Base-by-base conservation (phyloP, 2,113 vertebrate species). In the Eptesicus fuscus region DNA sequence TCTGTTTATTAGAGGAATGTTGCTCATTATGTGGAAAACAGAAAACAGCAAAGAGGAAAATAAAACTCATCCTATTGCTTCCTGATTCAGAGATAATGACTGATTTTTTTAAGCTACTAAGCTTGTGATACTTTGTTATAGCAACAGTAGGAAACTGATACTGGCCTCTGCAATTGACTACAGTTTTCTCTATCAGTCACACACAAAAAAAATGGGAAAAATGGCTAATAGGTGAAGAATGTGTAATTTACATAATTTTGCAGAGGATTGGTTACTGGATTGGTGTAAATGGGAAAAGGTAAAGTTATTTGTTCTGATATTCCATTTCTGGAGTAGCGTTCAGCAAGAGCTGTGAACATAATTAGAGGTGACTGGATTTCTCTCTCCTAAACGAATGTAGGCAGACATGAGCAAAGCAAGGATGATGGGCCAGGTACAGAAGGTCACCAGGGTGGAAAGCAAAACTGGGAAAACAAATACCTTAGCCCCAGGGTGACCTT, bases 361-460 rank as follows among this genome's bases (percentile, higher is more conserved):
- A 96, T 95, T 90, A 95, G 65, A 95, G 56, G 70, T 93, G 94
- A 97, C 91, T 73, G 83, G 13, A 30, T 74, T 79, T 84, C 44
- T n/a, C 23, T 35, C 35, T 91, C 18, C 59, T 94, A 49, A 80
- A 94, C 89, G 63, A 67, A 67, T 17, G 30, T 17, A n/a, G 32
- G 63, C 63, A 63, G 61, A n/a, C 63, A 8, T n/a, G 63, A n/a
- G 28, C 63, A 67, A 32, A 67, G 63, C 63, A 67, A 17, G 61
- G 13, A 65, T 32, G 28, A 65, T 32, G 28, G 13, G 61, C 30
- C 61, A 65, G 30, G 63, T 67, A 67, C 32, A 67, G 32, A n/a
- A 67, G 63, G 32, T 67, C 63, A n/a, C 63, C 63, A 17, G 14
- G 16, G 14, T n/a, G 13, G 7, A 67, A 67, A 67, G 14, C 25